These are phyloP conservation scores for Vidua chalybeata DNA, from an alignment of 2,113 vertebrate genomes.

Conservation along the genomic window DNA sequence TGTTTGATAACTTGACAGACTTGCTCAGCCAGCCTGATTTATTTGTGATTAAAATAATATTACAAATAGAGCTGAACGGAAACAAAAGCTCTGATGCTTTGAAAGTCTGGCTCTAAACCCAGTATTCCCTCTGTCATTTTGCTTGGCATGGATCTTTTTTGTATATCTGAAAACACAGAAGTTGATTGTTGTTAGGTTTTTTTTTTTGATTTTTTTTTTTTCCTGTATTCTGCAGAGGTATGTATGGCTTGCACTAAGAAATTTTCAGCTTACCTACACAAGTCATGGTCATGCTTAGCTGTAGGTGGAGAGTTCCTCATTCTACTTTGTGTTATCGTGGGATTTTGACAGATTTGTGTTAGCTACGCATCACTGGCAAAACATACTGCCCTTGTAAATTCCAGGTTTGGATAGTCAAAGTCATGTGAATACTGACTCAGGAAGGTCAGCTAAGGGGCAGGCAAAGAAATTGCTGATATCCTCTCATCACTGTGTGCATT, in stretches of 20 bases:
- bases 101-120: background rate
- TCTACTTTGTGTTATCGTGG: slow-evolving; percentile 12
- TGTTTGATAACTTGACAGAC: background rate
- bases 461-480: background rate
- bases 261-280: background rate
- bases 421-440: slow-evolving; percentile 71
- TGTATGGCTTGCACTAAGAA: background rate
- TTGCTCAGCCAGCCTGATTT: background rate
- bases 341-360: slow-evolving; percentile 58
- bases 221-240: background rate
- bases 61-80: background rate
- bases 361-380: background rate
- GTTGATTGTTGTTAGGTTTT: fast-evolving
- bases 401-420: slow-evolving; percentile 69
- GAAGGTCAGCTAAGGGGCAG: background rate
- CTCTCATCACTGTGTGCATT: background rate
- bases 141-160: background rate
- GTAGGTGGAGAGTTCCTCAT: background rate
- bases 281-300: background rate
- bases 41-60: background rate
- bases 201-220: background rate
- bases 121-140: fast-evolving
- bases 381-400: slow-evolving; percentile 62
- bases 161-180: background rate
- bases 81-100: background rate